Base-by-base conservation (phyloP, 2,113 vertebrate species). In the Rhea pennata region DNA sequence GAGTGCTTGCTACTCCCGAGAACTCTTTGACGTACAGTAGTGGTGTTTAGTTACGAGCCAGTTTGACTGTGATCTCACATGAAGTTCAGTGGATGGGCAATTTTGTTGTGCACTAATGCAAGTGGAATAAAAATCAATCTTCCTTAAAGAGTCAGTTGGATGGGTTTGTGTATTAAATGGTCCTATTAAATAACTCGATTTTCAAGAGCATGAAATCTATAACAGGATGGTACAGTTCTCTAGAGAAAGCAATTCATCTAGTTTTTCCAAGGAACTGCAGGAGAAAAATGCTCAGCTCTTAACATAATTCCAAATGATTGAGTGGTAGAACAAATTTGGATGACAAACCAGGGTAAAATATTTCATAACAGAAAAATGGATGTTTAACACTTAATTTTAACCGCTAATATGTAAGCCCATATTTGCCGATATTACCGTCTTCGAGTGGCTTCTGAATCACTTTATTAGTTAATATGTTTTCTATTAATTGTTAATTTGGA, bases 261-360 rank as follows among this genome's bases (percentile, higher is more conserved):
- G 3, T 6, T 7, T 84, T 74, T 88, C 59, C 7, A 72, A 79
- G 31, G 11, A 93, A 83, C 51, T 79, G 12, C 16, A 56, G 31
- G 7, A 24, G 50, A 48, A 59, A 50, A 27, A 33, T 12, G 1
- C 0, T 0, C 29, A 29, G 31, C 7, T 79, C 50, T 7, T 29
- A 70, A 20, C 1, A 22, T 36, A 58, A 53, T 39, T 72, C 10
- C 33, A 56, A 31, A 56, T 56, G 27, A 56, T 14, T 29, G 15
- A 16, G 27, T 27, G 27, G 44, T 1, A 39, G 22, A 12, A 19
- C 16, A 83, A 67, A 67, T 54, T 59, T 5, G 1, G 24, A n/a
- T 72, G 48, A 69, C 72, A 5, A 10, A 59, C 26, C 39, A 46
- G 23, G 7, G 6, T 9, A 40, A 15, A 82, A 54, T 5, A 62